A percentile compares a stretch with the other conserved stretches of the same genome.
Evolutionary conservation across 2,888 invertebrate genomes (phyloP).

Genomic region (Pachliopta kotzebuea): DNA sequence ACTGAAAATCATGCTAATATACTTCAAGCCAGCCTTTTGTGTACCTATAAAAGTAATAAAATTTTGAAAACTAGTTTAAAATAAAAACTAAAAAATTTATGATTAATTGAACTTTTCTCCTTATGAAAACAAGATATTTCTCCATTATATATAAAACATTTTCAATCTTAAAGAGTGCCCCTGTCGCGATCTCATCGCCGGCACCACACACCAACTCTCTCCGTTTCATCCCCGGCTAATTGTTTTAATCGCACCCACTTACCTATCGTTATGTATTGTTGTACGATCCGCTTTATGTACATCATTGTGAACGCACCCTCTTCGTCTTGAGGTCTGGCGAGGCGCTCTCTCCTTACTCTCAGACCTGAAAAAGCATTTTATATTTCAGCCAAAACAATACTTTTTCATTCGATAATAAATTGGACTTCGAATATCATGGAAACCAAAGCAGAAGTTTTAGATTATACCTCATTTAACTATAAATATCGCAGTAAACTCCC

Average conservation of each 20-base stretch:
- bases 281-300: slow-evolving; percentile 36
- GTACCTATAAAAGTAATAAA: too few species aligned
- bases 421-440: background rate
- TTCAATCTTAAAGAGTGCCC: background rate
- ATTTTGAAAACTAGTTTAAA: too few species aligned
- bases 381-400: background rate
- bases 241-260: slow-evolving; percentile 70
- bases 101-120: too few species aligned
- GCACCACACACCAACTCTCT: slow-evolving; percentile 40
- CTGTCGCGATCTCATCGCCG: slow-evolving; percentile 29
- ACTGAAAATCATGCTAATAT: too few species aligned
- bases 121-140: too few species aligned
- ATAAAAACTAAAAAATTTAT: too few species aligned
- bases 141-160: too few species aligned
- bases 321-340: slow-evolving; percentile 31
- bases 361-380: background rate
- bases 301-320: slow-evolving; percentile 35
- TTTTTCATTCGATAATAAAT: background rate
- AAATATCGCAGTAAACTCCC: too few species aligned
- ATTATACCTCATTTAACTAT: too few species aligned
- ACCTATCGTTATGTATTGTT: slow-evolving; percentile 41
- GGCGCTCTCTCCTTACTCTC: background rate
- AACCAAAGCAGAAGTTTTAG: background rate
- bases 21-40: too few species aligned
- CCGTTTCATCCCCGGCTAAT: slow-evolving; percentile 63